A percentile compares a stretch with the other conserved stretches of the same genome.
Evolutionary conservation across 2,888 invertebrate genomes (phyloP).

Genomic region (Oscheius onirici): DNA sequence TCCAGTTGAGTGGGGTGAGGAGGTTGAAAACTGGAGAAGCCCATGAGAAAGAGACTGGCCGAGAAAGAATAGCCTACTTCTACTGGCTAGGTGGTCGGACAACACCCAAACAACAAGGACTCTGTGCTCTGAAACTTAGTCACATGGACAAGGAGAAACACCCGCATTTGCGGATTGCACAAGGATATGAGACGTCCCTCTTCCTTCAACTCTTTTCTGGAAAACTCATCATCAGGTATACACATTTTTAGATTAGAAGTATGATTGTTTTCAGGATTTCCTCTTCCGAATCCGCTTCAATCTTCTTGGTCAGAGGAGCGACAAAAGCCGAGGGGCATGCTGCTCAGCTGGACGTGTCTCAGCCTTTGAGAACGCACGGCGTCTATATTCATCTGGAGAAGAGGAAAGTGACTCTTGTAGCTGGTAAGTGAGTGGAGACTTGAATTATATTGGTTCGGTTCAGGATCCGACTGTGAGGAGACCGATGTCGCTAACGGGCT

Average conservation of each 20-base stretch:
- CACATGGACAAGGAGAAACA: slow-evolving; percentile 59
- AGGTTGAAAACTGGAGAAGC: slow-evolving; percentile 43
- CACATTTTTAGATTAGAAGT: not conserved
- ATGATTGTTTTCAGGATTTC: slow-evolving; percentile 23
- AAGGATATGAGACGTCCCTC: slow-evolving; percentile 48
- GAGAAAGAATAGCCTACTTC: slow-evolving; percentile 61
- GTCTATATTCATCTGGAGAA: slow-evolving; percentile 39
- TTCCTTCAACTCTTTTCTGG: slow-evolving; percentile 50
- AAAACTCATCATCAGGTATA: slow-evolving; percentile 9
- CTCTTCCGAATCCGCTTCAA: not conserved
- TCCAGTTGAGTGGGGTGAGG: slow-evolving; percentile 59
- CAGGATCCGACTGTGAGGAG: slow-evolving; percentile 16
- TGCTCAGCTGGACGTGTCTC: slow-evolving; percentile 36
- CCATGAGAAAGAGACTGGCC: slow-evolving; percentile 59
- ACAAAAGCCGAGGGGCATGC: slow-evolving; percentile 39
- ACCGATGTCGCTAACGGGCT: slow-evolving; percentile 14
- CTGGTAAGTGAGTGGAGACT: not conserved
- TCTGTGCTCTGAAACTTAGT: slow-evolving; percentile 61
- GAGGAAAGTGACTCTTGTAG: slow-evolving; percentile 10
- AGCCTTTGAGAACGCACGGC: slow-evolving; percentile 44
- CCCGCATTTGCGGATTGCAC: slow-evolving; percentile 45
- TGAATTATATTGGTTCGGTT: not conserved
- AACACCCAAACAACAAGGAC: slow-evolving; percentile 57
- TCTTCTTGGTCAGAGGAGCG: slow-evolving; percentile 43
- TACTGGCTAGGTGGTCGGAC: slow-evolving; percentile 64